These are phyloP conservation scores for Corythornis vintsioides DNA, from an alignment of 2,113 vertebrate genomes.

Conservation along the genomic window DNA sequence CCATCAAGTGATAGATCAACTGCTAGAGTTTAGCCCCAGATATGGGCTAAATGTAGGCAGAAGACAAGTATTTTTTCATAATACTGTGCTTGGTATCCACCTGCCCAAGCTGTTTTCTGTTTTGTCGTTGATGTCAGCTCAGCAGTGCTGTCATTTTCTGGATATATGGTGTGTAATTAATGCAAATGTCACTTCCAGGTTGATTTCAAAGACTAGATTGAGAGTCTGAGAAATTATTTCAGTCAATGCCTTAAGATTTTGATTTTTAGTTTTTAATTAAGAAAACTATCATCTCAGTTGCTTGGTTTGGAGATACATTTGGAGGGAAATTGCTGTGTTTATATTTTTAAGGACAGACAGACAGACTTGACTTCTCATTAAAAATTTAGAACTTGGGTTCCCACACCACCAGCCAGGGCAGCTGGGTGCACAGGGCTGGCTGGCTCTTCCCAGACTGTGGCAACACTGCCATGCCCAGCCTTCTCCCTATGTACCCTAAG, in stretches of 20 bases:
- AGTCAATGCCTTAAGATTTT: not conserved
- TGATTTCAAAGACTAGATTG: not conserved
- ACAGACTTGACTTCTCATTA: not conserved
- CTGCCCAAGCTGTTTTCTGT: not conserved
- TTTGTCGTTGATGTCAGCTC: not conserved
- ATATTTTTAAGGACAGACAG: not conserved
- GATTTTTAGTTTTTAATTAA: not conserved
- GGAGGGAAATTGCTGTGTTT: not conserved
- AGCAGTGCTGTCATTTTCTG: not conserved
- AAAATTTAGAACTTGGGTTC: not conserved
- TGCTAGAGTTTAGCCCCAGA: not conserved
- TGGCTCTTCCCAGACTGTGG: not conserved
- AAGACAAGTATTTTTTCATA: not conserved
- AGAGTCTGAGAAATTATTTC: constrained; percentile 8
- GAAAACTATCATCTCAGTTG: not conserved
- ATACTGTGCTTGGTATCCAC: not conserved
- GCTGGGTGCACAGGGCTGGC: not conserved
- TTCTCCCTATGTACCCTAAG: rapidly evolving
- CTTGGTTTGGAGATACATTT: not conserved
- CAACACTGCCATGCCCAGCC: not conserved
- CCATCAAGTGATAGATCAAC: not conserved
- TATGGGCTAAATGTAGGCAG: not conserved
- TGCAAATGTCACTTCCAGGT: constrained; percentile 2
- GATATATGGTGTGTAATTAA: constrained; percentile 39
- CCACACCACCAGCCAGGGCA: not conserved